phyloP scores from a whole-genome alignment of 2,888 invertebrate genomes.

The Psylliodes chrysocephalus region DNA sequence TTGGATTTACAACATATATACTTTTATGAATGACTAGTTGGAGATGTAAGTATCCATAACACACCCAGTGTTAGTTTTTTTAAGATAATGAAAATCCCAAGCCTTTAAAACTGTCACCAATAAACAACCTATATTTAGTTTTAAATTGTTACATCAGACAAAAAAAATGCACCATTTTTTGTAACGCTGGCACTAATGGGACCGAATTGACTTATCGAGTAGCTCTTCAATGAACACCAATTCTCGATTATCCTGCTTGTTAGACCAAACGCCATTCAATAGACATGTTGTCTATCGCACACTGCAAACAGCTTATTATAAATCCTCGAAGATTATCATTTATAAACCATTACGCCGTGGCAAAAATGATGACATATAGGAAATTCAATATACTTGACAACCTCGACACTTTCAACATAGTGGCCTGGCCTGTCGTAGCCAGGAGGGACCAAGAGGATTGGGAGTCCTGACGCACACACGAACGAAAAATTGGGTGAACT shows the following conservation, averaged over 20 bases:
- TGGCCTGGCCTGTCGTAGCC: slow-evolving; percentile 3
- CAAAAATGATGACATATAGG: slow-evolving; percentile 6
- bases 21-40: too few relatives aligned
- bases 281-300: slow-evolving; percentile 13
- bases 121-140: too few relatives aligned
- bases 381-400: slow-evolving; percentile 7
- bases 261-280: slow-evolving; percentile 14
- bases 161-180: too few relatives aligned
- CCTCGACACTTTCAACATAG: slow-evolving; percentile 1
- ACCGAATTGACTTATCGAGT: not conserved
- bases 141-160: too few relatives aligned
- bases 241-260: slow-evolving; percentile 6
- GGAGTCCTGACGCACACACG: slow-evolving; percentile 1
- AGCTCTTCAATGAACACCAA: slow-evolving; percentile 3
- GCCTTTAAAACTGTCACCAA: too few relatives aligned
- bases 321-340: slow-evolving; percentile 13
- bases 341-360: slow-evolving; percentile 9
- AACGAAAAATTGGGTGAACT: not conserved
- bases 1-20: too few relatives aligned
- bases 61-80: too few relatives aligned
- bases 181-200: too few relatives aligned
- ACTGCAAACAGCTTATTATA: slow-evolving; percentile 16
- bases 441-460: slow-evolving; percentile 2
- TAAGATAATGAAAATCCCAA: too few relatives aligned
- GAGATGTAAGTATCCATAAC: too few relatives aligned